phyloP scores from a whole-genome alignment of 1,140 invertebrate genomes.

The Eriocheir sinensis region DNA sequence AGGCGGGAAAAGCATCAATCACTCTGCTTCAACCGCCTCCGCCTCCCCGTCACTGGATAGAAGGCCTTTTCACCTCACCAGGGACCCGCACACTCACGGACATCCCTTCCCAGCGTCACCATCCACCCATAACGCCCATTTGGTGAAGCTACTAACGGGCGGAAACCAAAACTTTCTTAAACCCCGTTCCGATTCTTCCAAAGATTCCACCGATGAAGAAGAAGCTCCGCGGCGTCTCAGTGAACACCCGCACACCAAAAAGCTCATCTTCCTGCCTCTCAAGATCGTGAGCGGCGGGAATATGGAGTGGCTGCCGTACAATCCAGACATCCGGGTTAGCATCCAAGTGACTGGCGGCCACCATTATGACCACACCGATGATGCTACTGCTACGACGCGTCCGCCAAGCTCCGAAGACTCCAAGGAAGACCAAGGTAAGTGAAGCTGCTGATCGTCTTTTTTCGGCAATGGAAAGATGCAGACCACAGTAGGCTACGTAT shows the following conservation, averaged over 20 bases:
- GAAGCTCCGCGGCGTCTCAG: background rate
- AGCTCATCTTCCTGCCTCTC: background rate
- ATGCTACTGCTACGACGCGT: background rate
- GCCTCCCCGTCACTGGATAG: background rate
- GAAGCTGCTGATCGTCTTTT: background rate
- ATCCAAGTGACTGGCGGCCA: constrained; percentile 7
- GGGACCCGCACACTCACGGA: no score
- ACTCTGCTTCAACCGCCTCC: background rate
- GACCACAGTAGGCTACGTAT: no score
- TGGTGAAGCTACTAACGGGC: constrained; percentile 25
- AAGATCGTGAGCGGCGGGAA: background rate
- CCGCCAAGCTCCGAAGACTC: no score
- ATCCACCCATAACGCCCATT: background rate
- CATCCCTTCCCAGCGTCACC: background rate
- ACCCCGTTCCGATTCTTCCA: background rate
- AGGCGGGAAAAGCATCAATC: background rate
- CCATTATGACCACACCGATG: background rate
- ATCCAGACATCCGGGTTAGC: constrained; percentile 47
- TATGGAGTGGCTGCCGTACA: constrained; percentile 38
- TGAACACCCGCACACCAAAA: background rate
- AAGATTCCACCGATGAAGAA: background rate
- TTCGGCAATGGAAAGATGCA: background rate
- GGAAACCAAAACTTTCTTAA: constrained; percentile 2
- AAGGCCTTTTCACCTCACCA: no score
- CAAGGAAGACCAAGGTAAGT: background rate